Conservation (phyloP, 2,113 vertebrate species). For the Lutjanus erythropterus region DNA sequence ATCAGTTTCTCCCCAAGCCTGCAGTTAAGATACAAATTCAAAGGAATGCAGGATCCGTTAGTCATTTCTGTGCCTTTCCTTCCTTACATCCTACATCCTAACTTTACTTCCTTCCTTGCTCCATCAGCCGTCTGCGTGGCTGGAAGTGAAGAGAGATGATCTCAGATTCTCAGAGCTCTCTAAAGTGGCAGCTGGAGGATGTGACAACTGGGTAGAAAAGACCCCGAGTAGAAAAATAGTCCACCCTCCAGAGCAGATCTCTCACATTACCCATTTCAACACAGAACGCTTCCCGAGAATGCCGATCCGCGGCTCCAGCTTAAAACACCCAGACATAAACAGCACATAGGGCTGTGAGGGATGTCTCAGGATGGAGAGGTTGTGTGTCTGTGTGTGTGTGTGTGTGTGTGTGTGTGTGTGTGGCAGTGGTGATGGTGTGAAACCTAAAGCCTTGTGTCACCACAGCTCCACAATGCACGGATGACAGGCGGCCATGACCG, state of each 20-base stretch:
- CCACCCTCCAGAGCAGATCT: slow-evolving; percentile 37
- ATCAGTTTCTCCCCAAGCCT: no score
- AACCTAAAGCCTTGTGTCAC: slow-evolving; percentile 68
- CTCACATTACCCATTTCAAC: slow-evolving; percentile 65
- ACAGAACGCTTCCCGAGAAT: slow-evolving; percentile 38
- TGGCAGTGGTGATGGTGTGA: slow-evolving; percentile 53
- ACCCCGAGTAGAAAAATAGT: slow-evolving; percentile 60
- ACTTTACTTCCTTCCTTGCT: slow-evolving; percentile 56
- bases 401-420: slow-evolving; percentile 13
- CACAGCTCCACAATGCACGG: slow-evolving; percentile 38
- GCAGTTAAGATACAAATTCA: no score
- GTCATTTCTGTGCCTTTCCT: slow-evolving; percentile 46
- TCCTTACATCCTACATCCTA: slow-evolving; percentile 67
- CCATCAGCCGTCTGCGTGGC: slow-evolving; percentile 27
- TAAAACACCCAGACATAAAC: slow-evolving; percentile 55
- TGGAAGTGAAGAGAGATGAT: slow-evolving; percentile 37
- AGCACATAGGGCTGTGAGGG: slow-evolving; percentile 25
- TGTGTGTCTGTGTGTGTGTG: slow-evolving; percentile 36
- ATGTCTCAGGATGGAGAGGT: slow-evolving; percentile 43
- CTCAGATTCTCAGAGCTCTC: slow-evolving; percentile 54
- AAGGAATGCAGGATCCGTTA: slow-evolving; percentile 52
- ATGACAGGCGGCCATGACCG: slow-evolving; percentile 65
- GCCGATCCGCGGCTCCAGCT: slow-evolving; percentile 48
- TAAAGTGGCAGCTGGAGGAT: slow-evolving; percentile 75
- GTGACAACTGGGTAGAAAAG: slow-evolving; percentile 68